Percentiles rank a stretch among this genome's conserved stretches.
Conservation (phyloP, 2,888 invertebrate genomes). For the Dynastes maya region DNA sequence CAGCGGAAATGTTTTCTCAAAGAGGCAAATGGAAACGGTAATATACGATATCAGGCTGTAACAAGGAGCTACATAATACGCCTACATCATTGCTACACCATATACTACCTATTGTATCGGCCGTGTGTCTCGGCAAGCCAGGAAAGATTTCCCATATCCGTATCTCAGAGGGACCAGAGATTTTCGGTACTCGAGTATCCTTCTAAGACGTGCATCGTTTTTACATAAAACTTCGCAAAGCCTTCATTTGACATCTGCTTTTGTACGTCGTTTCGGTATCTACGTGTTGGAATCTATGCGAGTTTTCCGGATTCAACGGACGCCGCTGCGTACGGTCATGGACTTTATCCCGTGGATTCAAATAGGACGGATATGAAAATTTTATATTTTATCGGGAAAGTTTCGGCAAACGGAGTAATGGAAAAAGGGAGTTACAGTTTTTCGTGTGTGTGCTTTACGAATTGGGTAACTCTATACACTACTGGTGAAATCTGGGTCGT, state of each 20-base stretch:
- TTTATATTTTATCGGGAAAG: constrained; percentile 29
- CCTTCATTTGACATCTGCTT: constrained; percentile 35
- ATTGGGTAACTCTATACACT: not conserved
- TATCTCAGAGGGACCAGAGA: constrained; percentile 7
- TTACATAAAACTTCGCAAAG: constrained; percentile 33
- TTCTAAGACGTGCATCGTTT: constrained; percentile 1
- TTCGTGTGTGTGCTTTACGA: not conserved
- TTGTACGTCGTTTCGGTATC: constrained; percentile 7
- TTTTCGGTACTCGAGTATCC: not conserved
- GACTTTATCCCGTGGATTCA: not conserved
- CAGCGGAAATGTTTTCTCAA: constrained; percentile 26
- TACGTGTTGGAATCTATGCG: not conserved
- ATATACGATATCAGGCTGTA: constrained; percentile 35
- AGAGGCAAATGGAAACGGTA: constrained; percentile 37
- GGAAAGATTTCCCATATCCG: constrained; percentile 38
- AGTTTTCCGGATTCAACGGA: not conserved
- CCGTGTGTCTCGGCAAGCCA: not conserved
- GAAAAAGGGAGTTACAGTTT: not conserved
- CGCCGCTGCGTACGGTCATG: not conserved
- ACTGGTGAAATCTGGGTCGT: not conserved
- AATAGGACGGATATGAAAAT: constrained; percentile 25
- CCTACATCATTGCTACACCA: not conserved
- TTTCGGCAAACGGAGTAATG: constrained; percentile 34
- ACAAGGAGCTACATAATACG: not conserved
- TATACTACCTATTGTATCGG: not conserved